Evolutionary conservation across 2,888 invertebrate species (phyloP).

Genomic region (Diadegma fenestrale): DNA sequence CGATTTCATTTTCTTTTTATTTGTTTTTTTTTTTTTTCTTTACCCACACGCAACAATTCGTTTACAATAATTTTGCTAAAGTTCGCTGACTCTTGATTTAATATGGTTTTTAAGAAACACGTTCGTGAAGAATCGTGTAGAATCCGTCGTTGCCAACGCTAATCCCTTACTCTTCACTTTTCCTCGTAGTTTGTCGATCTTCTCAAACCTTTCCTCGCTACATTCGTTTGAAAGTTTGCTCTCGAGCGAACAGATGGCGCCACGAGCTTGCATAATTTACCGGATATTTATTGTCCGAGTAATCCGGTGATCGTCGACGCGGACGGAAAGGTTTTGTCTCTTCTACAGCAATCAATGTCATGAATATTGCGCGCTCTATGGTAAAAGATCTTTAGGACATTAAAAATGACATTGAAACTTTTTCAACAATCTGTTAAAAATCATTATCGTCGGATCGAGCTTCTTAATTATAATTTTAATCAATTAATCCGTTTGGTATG

Average conservation of each 20-base stretch:
- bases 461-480: not conserved
- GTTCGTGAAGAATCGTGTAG: slow-evolving; percentile 34
- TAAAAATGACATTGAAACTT: not conserved
- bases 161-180: slow-evolving; percentile 47
- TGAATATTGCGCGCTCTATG: not conserved
- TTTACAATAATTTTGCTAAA: not conserved
- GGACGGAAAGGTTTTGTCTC: slow-evolving; percentile 70
- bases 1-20: not conserved
- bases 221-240: slow-evolving; percentile 66
- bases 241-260: slow-evolving; percentile 76
- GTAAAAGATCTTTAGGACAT: not conserved
- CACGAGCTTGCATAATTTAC: slow-evolving; percentile 76
- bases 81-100: not conserved
- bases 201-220: slow-evolving; percentile 62
- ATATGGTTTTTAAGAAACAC: not conserved
- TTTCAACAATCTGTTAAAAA: not conserved
- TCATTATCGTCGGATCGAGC: not conserved
- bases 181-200: slow-evolving; percentile 37
- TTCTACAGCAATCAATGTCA: not conserved
- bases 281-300: slow-evolving; percentile 78
- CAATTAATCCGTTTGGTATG: not conserved
- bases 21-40: not conserved
- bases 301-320: slow-evolving; percentile 53
- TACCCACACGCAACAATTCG: not conserved
- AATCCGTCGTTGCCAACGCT: slow-evolving; percentile 67